Percentiles rank a stretch among this genome's conserved stretches.
These are phyloP conservation scores for Himalopsyche anomala DNA, from an alignment of 2,888 invertebrate species.

Conservation along the genomic window DNA sequence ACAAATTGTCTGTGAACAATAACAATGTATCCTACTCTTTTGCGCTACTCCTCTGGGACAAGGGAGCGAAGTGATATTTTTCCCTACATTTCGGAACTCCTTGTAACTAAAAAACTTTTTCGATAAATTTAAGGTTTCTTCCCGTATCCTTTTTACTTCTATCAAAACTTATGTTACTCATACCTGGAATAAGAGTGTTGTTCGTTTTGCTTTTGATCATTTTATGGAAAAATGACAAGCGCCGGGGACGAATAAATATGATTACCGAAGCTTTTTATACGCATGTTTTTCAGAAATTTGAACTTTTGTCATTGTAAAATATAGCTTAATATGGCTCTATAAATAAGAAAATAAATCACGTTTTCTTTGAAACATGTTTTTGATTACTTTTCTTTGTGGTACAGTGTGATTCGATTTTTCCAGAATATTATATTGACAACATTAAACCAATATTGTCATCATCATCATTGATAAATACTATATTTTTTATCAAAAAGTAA, in stretches of 20 bases:
- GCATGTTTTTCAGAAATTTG: conserved; percentile 18
- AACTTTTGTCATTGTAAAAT: conserved; percentile 37
- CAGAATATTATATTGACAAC: too few relatives aligned
- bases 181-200: conserved; percentile 53
- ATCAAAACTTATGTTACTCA: conserved; percentile 54
- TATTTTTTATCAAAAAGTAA: too few relatives aligned
- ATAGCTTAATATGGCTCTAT: not conserved
- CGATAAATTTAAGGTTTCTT: conserved; percentile 63
- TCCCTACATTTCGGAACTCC: conserved; percentile 54
- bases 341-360: conserved; percentile 21
- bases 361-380: not conserved
- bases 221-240: conserved; percentile 59
- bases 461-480: too few relatives aligned
- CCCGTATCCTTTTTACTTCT: conserved; percentile 46
- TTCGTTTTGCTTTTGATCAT: conserved; percentile 58
- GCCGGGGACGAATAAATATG: conserved; percentile 61
- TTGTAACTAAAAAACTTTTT: conserved; percentile 64
- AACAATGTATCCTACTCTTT: conserved; percentile 19
- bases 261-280: conserved; percentile 59
- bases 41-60: conserved; percentile 52
- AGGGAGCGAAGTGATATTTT: conserved; percentile 61
- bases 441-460: too few relatives aligned
- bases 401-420: too few relatives aligned
- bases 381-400: conserved; percentile 34
- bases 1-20: conserved; percentile 8